Evolutionary conservation across 2,888 invertebrate genomes (phyloP).

Genomic region (Lithophane ornitopus): DNA sequence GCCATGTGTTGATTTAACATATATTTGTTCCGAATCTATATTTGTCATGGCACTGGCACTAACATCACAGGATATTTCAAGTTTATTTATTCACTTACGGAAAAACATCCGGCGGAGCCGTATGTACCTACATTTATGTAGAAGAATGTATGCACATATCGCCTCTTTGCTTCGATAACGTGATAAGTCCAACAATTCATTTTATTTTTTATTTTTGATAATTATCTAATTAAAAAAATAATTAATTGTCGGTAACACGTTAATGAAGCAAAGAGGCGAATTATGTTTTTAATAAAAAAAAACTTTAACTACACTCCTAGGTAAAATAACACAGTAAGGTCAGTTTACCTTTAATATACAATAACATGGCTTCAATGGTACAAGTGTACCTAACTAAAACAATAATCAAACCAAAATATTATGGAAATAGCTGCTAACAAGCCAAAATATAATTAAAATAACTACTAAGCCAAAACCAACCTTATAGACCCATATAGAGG

Average conservation of each 20-base stretch:
- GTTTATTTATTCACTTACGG: conserved; percentile 25
- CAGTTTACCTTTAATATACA: neutral
- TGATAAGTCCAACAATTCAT: too few relatives aligned
- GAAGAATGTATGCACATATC: neutral
- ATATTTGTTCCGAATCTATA: conserved; percentile 51
- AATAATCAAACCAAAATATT: neutral
- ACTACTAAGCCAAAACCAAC: neutral
- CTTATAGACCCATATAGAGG: too few relatives aligned
- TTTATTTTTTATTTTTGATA: too few relatives aligned
- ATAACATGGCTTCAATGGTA: neutral
- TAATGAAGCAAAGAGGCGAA: too few relatives aligned
- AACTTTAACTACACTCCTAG: neutral
- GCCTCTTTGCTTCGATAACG: too few relatives aligned
- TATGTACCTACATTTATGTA: neutral
- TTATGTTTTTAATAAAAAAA: neutral
- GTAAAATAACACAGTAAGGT: neutral
- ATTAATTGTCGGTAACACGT: too few relatives aligned
- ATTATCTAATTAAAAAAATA: too few relatives aligned
- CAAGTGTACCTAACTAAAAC: neutral
- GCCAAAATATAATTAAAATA: neutral
- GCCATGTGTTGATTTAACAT: conserved; percentile 22
- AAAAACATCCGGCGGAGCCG: neutral
- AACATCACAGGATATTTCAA: conserved; percentile 24
- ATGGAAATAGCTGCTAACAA: neutral
- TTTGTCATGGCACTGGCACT: conserved; percentile 19